phyloP scores from a whole-genome alignment of 1,140 invertebrate genomes.

The Chionoecetes opilio region DNA sequence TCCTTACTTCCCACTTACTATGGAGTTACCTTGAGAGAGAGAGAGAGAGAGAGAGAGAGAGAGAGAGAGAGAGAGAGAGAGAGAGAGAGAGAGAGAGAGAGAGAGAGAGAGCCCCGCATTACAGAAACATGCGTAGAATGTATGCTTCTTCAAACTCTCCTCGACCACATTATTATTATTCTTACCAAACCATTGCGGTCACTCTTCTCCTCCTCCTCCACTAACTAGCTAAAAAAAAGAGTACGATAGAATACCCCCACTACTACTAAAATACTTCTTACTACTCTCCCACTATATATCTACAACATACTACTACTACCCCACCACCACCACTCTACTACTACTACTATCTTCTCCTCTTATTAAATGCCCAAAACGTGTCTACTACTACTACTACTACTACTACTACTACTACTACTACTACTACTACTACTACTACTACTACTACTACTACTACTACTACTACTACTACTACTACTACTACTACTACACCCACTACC shows the following conservation, averaged over 20 bases:
- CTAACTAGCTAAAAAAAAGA: too few species aligned
- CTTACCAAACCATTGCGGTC: not conserved
- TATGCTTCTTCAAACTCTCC: not conserved
- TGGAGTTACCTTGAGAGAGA: not conserved
- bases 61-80: slow-evolving; percentile 37
- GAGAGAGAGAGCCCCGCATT: not conserved
- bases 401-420: not conserved
- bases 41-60: slow-evolving; percentile 48
- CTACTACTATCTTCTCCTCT: not conserved
- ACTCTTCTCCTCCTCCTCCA: not conserved
- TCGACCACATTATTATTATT: not conserved
- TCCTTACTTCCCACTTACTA: too few species aligned
- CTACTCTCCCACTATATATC: not conserved
- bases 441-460: slow-evolving; percentile 23
- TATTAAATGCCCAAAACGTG: too few species aligned
- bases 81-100: not conserved
- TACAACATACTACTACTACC: too few species aligned
- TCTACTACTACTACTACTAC: slow-evolving; percentile 22
- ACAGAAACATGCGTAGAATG: not conserved
- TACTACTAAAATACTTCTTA: not conserved
- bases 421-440: slow-evolving; percentile 8
- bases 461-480: slow-evolving; percentile 19
- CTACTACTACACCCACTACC: not conserved
- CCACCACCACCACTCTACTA: too few species aligned
- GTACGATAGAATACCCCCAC: too few species aligned